Evolutionary conservation across 2,113 vertebrate genomes (phyloP).

Genomic region (Hassar affinis): DNA sequence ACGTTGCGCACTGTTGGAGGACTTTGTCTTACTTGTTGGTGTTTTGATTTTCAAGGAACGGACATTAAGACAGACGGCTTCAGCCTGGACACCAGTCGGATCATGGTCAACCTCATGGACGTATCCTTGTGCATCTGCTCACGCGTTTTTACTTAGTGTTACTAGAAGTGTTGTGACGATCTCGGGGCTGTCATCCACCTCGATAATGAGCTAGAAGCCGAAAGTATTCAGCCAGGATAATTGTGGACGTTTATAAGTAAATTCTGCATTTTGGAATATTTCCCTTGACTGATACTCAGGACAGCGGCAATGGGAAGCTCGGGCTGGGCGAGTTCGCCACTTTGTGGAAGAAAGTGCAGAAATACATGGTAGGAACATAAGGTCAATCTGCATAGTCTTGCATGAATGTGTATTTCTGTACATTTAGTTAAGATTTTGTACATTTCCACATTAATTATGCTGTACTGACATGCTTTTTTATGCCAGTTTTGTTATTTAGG

Average conservation of each 20-base stretch:
- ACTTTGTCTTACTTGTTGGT: neutral
- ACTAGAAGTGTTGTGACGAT: neutral
- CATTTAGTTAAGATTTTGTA: neutral
- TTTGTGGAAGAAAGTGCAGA: slow-evolving; percentile 87
- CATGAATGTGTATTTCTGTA: too few relatives aligned
- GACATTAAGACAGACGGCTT: slow-evolving; percentile 88
- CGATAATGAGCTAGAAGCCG: neutral
- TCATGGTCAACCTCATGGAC: slow-evolving; percentile 87
- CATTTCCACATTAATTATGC: too few relatives aligned
- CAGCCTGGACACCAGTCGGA: slow-evolving; percentile 78
- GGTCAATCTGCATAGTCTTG: neutral
- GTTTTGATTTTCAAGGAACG: slow-evolving; percentile 67
- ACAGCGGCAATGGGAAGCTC: slow-evolving; percentile 76
- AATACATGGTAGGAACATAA: slow-evolving; percentile 77
- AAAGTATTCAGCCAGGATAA: neutral
- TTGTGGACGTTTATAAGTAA: neutral
- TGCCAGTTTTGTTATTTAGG: too few relatives aligned
- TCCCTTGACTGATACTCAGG: slow-evolving; percentile 64
- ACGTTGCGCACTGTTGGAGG: neutral
- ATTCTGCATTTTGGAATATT: neutral
- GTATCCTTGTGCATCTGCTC: slow-evolving; percentile 87
- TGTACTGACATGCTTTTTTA: too few relatives aligned
- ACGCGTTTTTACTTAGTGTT: too few relatives aligned
- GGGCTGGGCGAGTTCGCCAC: slow-evolving; percentile 79
- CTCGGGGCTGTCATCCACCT: neutral